These are phyloP conservation scores for Gnathonemus echidnorhynchus DNA, from an alignment of 2,113 vertebrate species.

Conservation along the genomic window DNA sequence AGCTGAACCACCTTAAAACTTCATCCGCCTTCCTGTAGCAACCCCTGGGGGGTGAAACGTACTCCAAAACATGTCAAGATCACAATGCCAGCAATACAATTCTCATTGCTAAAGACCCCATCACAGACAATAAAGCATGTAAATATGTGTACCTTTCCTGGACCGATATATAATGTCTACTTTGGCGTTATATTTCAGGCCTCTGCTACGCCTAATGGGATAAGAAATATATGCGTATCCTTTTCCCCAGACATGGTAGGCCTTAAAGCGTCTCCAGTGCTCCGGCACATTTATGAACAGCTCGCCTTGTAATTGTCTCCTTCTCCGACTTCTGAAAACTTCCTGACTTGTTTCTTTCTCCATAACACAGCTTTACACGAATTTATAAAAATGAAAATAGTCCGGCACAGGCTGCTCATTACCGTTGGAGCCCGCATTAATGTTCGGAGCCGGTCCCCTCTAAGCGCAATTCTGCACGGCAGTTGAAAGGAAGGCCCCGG, in stretches of 20 bases:
- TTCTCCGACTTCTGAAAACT: constrained; percentile 9
- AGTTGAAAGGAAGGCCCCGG: constrained; percentile 51
- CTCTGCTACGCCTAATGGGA: background rate
- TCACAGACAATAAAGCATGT: background rate
- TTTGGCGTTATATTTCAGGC: background rate
- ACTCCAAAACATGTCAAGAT: background rate
- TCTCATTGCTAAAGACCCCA: background rate
- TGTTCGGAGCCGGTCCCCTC: constrained; percentile 33
- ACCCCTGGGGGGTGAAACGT: constrained; percentile 15
- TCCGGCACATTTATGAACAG: background rate
- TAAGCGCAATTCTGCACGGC: constrained; percentile 52
- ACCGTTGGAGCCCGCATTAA: constrained; percentile 34
- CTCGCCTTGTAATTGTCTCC: constrained; percentile 7
- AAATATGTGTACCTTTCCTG: background rate
- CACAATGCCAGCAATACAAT: background rate
- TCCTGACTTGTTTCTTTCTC: constrained; percentile 5
- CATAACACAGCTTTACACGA: constrained; percentile 22
- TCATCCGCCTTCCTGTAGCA: background rate
- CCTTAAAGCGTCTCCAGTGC: background rate
- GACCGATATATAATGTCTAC: background rate
- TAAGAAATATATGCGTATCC: background rate
- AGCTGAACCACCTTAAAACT: background rate
- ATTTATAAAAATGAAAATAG: constrained; percentile 51
- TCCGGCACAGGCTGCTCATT: constrained; percentile 45
- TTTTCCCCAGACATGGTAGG: background rate